Evolutionary conservation across 2,113 vertebrate species (phyloP).

Genomic region (Dendropsophus ebraccatus): DNA sequence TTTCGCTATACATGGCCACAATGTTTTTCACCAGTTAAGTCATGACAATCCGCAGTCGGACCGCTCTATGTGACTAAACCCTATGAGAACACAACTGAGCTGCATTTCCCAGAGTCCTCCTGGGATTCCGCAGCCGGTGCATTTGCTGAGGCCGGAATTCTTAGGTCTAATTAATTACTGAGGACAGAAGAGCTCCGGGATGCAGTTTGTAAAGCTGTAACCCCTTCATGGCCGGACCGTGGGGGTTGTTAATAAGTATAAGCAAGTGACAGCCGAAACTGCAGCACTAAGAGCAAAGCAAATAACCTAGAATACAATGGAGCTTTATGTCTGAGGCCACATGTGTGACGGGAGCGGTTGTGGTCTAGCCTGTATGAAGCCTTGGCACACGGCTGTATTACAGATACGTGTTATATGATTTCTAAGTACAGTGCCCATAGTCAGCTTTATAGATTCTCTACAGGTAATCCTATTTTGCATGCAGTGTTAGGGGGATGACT

Average conservation of each 20-base stretch:
- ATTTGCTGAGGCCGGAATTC: not conserved
- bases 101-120: not conserved
- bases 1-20: too few species aligned
- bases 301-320: not conserved
- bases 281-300: not conserved
- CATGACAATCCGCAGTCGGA: too few species aligned
- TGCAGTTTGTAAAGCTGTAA: slow-evolving; percentile 4
- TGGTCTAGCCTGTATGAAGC: too few species aligned
- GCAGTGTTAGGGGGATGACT: too few species aligned
- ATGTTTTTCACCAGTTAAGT: too few species aligned
- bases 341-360: too few species aligned
- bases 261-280: not conserved
- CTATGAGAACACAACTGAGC: not conserved
- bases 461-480: too few species aligned
- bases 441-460: too few species aligned
- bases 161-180: slow-evolving; percentile 31
- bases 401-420: too few species aligned
- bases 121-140: not conserved
- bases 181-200: not conserved
- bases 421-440: too few species aligned
- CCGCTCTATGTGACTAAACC: not conserved
- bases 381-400: too few species aligned
- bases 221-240: not conserved
- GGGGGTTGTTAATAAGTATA: not conserved
- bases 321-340: not conserved